Conservation (phyloP, 2,113 vertebrate genomes). For the Nothoprocta pentlandii region DNA sequence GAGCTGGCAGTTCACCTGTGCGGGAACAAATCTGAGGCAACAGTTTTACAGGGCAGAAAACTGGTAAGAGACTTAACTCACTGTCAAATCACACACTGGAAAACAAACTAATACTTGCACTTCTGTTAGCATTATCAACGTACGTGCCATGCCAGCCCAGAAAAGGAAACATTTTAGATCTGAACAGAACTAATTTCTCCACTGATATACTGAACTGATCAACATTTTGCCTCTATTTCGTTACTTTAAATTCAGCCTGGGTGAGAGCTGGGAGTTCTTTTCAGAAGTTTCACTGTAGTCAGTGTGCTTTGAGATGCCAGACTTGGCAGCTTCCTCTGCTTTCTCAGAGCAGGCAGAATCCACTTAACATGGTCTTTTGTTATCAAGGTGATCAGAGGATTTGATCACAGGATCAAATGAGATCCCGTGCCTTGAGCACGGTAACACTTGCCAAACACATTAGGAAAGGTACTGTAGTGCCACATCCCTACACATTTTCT, state of each 20-base stretch:
- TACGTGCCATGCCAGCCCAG: not conserved
- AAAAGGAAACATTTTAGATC: not conserved
- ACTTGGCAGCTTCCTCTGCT: not conserved
- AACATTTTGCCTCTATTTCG: not conserved
- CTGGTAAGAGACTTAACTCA: not conserved
- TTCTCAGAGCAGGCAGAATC: not conserved
- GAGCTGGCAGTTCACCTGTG: not conserved
- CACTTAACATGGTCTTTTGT: not conserved
- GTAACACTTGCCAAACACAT: not conserved
- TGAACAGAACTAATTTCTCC: not conserved
- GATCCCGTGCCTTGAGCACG: not conserved
- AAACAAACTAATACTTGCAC: not conserved
- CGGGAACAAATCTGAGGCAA: not conserved
- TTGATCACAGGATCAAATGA: not conserved
- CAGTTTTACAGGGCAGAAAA: not conserved
- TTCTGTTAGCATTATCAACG: not conserved
- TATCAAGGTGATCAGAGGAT: not conserved
- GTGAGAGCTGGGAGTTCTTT: not conserved
- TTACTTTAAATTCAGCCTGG: not conserved
- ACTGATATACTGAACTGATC: not conserved
- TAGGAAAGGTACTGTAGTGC: not conserved
- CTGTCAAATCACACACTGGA: not conserved
- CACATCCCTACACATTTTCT: not conserved
- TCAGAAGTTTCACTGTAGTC: not conserved
- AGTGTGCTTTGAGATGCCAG: not conserved